Evolutionary conservation across 2,888 invertebrate species (phyloP), one percentile per base, ranked within the genome.

Genomic region (Augiades crinisus): DNA sequence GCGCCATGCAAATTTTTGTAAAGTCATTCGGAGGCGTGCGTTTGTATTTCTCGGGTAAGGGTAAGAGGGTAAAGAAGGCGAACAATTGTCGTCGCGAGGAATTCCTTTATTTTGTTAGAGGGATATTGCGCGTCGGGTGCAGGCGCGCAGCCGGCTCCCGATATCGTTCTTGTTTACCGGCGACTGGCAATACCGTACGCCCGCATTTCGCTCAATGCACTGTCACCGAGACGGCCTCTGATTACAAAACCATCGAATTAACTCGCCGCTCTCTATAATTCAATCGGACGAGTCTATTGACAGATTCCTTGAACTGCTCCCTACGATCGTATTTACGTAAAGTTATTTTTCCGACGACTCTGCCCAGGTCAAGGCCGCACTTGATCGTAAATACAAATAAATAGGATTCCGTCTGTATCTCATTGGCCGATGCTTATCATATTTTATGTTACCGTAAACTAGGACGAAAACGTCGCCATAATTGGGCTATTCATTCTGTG

Each of bases 41-140:
- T 87, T 87, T 88, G 88, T 87, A 88, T 88, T 86, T 85, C 83
- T 87, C 81, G 81, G 79, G 73, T 67, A 68, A 79, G 83, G 78
- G 84, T 79, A 81, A 84, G 78, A 73, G 67, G 63, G 66, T 60
- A 80, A 67, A 67, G 70, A 67, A 81, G 72, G 79, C 79, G 81
- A 83, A 79, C 87, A 85, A 87, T 87, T 85, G 88, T 88, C 84
- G 86, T 82, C 78, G 78, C 64, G 61, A 59, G 67, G 78, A 73
- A 80, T 81, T 86, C 81, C 80, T 88, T 89, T 88, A 88, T 88
- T 88, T 87, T 85, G 81, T 73, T 66, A 79, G 77, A 76, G 81
- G 88, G 85, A 88, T 88, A 89, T 89, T 89, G 87, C 88, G 81
- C 88, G 89, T 87, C 88, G 82, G 70, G 67, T 77, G 83, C 89